Conservation (phyloP, 2,113 vertebrate genomes). For the Rutilus rutilus region DNA sequence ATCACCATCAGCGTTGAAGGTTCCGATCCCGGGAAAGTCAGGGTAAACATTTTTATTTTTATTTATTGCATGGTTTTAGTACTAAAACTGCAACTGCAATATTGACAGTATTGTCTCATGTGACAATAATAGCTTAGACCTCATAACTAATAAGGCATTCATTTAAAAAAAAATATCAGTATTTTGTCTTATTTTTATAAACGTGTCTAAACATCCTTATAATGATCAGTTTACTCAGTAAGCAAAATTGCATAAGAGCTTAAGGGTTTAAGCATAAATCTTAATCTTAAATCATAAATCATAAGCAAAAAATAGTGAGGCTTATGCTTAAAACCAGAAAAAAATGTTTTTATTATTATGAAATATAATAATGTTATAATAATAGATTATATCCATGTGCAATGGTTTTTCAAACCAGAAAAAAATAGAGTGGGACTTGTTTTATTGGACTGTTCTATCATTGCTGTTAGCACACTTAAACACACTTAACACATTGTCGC, state of each 20-base stretch:
- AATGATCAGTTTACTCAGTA: background rate
- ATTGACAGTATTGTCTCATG: background rate
- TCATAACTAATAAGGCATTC: background rate
- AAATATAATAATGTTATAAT: background rate
- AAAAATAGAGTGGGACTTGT: no score
- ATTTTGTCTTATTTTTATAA: background rate
- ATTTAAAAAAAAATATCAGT: background rate
- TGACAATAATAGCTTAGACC: background rate
- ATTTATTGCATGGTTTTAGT: background rate
- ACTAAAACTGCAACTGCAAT: background rate
- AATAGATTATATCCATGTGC: no score
- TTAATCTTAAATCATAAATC: no score
- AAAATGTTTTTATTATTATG: background rate
- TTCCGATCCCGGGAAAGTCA: conserved; percentile 76
- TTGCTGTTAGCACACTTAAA: no score
- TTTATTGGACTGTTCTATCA: no score
- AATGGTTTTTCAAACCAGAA: no score
- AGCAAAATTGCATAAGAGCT: background rate
- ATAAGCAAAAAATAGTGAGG: background rate
- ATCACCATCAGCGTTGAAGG: conserved; percentile 66
- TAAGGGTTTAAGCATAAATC: background rate
- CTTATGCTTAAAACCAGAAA: background rate
- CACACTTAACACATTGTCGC: no score
- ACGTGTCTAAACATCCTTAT: background rate
- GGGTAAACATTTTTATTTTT: background rate